Percentiles rank a stretch among this genome's conserved stretches.
phyloP scores from a whole-genome alignment of 2,797 vertebrate species.

The Aselliscus stoliczkanus region DNA sequence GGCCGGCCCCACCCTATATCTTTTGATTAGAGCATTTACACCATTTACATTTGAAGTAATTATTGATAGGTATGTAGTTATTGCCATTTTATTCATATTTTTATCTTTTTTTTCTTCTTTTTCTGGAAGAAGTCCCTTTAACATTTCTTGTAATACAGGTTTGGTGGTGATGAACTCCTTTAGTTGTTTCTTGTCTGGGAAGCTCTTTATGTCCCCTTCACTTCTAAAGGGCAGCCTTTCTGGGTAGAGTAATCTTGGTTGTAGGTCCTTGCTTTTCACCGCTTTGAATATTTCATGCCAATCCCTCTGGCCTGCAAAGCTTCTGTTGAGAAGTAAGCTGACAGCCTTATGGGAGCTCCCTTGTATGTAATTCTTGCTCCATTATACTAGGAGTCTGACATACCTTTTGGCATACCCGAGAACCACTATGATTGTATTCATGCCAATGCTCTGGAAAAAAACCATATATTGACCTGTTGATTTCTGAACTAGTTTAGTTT shows the following conservation, averaged over 20 bases:
- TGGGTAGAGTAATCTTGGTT: background rate
- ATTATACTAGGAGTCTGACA: background rate
- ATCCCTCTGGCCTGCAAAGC: background rate
- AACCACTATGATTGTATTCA: background rate
- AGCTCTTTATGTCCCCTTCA: background rate
- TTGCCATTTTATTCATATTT: background rate
- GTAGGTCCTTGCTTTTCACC: background rate
- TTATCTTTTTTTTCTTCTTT: background rate
- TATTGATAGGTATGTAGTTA: background rate
- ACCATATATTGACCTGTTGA: background rate
- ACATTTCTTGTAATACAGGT: background rate
- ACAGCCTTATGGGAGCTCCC: background rate
- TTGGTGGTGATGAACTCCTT: background rate
- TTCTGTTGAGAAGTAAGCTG: background rate
- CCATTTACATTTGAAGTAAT: background rate
- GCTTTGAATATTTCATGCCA: background rate
- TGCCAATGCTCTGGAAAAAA: background rate
- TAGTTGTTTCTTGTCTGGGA: background rate
- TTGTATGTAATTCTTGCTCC: background rate
- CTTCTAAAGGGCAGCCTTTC: background rate
- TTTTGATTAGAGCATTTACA: background rate
- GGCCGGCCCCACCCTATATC: background rate
- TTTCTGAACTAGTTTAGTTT: slow-evolving; percentile 13
- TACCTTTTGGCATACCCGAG: background rate
- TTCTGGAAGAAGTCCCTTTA: background rate